A percentile compares a stretch with the other conserved stretches of the same genome.
Conservation (phyloP, 2,888 invertebrate genomes). For the Hybos culiciformis region DNA sequence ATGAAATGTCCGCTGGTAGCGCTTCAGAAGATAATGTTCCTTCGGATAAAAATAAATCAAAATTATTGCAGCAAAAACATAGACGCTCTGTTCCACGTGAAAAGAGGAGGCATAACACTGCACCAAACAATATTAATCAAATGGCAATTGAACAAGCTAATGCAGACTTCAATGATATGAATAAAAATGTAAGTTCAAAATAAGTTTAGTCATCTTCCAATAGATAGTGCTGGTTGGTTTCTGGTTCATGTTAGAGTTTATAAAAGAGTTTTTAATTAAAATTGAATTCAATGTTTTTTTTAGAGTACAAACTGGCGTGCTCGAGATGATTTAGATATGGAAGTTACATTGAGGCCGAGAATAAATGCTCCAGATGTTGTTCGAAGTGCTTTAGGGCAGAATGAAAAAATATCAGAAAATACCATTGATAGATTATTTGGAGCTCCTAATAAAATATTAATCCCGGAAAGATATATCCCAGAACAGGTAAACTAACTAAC, state of each 20-base stretch:
- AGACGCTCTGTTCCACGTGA: conserved; percentile 64
- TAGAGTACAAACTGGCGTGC: conserved; percentile 47
- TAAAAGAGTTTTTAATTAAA: too few species aligned
- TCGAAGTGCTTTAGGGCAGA: conserved; percentile 56
- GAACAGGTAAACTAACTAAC: conserved; percentile 48
- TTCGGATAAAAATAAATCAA: background rate
- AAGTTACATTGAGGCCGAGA: conserved; percentile 60
- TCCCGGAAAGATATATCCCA: conserved; percentile 84
- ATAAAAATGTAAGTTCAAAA: conserved; percentile 29
- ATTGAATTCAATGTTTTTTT: conserved; percentile 1
- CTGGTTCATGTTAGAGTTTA: too few species aligned
- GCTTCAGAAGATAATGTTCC: conserved; percentile 33
- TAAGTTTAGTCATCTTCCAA: too few species aligned
- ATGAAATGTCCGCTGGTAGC: conserved; percentile 50
- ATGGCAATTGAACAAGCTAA: conserved; percentile 38
- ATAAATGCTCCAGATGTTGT: conserved; percentile 77
- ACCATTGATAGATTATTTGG: conserved; percentile 78
- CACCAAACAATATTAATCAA: conserved; percentile 58
- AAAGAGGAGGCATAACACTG: conserved; percentile 75
- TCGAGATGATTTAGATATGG: conserved; percentile 77
- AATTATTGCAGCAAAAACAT: conserved; percentile 35
- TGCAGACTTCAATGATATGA: conserved; percentile 37
- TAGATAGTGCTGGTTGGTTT: too few species aligned
- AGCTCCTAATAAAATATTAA: conserved; percentile 79
- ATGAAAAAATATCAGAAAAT: conserved; percentile 42